phyloP scores from a whole-genome alignment of 2,113 vertebrate genomes.

The Peucedramus taeniatus region DNA sequence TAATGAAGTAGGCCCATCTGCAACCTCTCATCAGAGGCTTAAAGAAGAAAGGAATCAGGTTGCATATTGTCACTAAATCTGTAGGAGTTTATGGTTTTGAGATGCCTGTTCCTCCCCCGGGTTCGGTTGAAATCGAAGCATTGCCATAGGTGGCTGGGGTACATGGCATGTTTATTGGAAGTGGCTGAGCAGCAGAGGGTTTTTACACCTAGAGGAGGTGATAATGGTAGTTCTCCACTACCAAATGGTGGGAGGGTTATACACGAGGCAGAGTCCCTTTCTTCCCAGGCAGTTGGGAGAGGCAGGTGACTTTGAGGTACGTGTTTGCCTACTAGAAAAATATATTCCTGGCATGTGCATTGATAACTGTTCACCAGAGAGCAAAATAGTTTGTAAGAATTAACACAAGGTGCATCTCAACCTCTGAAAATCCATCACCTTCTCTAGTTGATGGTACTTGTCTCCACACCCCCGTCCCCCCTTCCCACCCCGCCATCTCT shows the following conservation, averaged over 20 bases:
- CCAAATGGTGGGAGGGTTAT: neutral
- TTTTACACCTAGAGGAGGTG: neutral
- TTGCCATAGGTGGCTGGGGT: neutral
- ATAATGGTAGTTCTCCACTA: neutral
- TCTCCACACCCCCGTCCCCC: neutral
- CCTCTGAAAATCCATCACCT: neutral
- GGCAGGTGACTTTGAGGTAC: neutral
- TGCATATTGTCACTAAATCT: neutral
- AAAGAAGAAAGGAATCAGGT: neutral
- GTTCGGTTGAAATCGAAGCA: neutral
- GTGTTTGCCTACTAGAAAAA: neutral
- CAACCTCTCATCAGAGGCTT: neutral
- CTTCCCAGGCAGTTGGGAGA: neutral
- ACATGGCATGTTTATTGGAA: rapidly evolving
- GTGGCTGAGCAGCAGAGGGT: neutral
- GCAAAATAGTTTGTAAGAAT: neutral
- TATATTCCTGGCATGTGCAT: neutral
- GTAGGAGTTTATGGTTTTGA: neutral
- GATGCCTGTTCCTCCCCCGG: neutral
- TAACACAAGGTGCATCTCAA: neutral
- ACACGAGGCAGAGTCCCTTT: neutral
- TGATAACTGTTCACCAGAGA: neutral
- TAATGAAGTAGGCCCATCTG: neutral
- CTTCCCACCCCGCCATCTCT: neutral
- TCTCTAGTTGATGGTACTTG: neutral